Evolutionary conservation across 2,797 vertebrate genomes (phyloP), one percentile per base, ranked within the genome.

Genomic region (Lerista edwardsae): DNA sequence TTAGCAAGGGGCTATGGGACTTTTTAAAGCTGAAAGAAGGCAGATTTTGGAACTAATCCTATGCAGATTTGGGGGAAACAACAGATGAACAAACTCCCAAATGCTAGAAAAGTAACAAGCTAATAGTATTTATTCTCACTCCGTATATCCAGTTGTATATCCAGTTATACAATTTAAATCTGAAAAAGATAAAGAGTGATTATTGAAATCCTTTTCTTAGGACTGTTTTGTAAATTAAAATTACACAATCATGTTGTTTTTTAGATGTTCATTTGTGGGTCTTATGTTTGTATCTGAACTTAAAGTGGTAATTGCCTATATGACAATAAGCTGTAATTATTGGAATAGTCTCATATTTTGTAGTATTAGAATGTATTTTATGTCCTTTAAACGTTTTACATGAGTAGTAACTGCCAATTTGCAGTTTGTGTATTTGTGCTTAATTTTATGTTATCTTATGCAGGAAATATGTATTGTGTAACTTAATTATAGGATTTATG

Each of bases 401-500:
- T 75, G 27, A 67, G 59, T 75, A 81, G 14, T 23, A 23, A 62
- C 57, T 80, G 88, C 65, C 81, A 39, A 41, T 76, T 84, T 76
- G 51, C 44, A 73, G 73, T 65, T 71, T 17, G 14, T 25, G 29
- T 91, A 91, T 89, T 83, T 0, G 87, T 41, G 93, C 91, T 93
- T 92, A n/a, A 80, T 76, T 64, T 36, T 65, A 7, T 87, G 68
- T 90, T 83, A 47, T 85, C 44, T 83, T 90, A 57, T 73, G 75
- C 59, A 80, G 80, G 84, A 92, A 27, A 85, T 83, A 88, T 25
- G 29, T 84, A 29, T 88, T 91, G 79, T 89, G 88, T 94, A 79
- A 71, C 81, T 90, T 95, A 94, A 93, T 92, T 89, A 83, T 34
- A 72, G 44, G 82, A 80, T 86, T 80, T 85, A 79, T 69, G 91